Base-by-base conservation (phyloP, 2,113 vertebrate species). In the Telmatochromis sp. region DNA sequence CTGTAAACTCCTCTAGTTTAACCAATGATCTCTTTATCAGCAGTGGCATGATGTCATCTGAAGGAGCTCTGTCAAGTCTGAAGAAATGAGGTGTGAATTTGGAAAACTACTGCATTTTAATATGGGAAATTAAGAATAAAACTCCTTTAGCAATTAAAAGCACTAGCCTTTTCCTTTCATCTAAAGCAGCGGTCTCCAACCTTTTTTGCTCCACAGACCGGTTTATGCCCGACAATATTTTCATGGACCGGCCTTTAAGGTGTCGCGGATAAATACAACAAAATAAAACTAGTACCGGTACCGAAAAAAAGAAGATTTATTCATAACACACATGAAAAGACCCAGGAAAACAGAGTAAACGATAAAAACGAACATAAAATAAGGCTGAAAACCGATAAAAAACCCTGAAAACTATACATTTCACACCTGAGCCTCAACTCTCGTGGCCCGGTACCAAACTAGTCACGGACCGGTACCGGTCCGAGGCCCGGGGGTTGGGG, bases 391-490 rank as follows among this genome's bases (percentile, higher is more conserved):
- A 45, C 42, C 3, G 13, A 45, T 45, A 45, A 45, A 23, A 45
- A 45, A 45, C 42, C 13, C 13, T 45, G 42, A 45, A 45, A 45
- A 45, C 42, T 4, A 45, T 45, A 45, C 42, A 45, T 45, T 47
- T 47, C 42, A 15, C 45, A 47, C 45, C 14, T 47, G 45, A 47
- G 45, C 45, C 45, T 47, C 45, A 47, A 47, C 45, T 47, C 45
- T 47, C 45, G 45, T 1, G 4, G 14, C 45, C 45, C 45, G 14
- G 45, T 47, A 47, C 45, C 45, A 47, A 47, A 47, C 45, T 6
- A 47, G 0, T 47, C 45, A 47, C 6, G 0, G 45, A 47, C 45
- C 1, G 0, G 3, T 47, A 47, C 42, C 2, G 42, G 13, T 45
- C 42, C 13, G 6, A 4, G 42, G 42, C 42, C 42, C 42, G 14